These are phyloP conservation scores for Psilopsiagon aymara DNA, from an alignment of 2,113 vertebrate species.

Conservation along the genomic window DNA sequence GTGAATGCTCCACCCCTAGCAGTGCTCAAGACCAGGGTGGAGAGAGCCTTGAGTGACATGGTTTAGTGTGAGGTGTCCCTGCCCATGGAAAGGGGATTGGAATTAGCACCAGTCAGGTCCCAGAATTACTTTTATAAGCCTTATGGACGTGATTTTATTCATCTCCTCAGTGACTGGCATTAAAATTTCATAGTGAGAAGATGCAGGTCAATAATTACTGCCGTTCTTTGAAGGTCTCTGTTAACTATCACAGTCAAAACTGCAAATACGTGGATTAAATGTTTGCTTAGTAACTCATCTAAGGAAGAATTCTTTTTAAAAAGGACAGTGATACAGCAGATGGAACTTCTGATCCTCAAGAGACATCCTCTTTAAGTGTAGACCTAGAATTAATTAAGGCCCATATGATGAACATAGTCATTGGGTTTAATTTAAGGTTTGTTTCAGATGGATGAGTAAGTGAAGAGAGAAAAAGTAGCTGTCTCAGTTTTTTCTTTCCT, in stretches of 20 bases:
- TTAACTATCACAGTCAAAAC: slow-evolving; percentile 40
- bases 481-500: background rate
- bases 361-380: background rate
- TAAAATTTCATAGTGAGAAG: slow-evolving; percentile 48
- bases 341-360: background rate
- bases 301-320: background rate
- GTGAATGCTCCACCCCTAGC: too few relatives aligned
- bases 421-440: background rate
- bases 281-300: background rate
- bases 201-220: slow-evolving; percentile 6
- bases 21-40: too few relatives aligned
- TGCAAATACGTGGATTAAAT: slow-evolving; percentile 38
- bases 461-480: background rate
- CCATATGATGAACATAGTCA: background rate
- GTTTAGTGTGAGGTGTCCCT: too few relatives aligned
- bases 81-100: too few relatives aligned
- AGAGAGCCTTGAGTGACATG: too few relatives aligned
- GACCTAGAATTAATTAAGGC: background rate
- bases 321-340: background rate
- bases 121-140: background rate
- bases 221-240: slow-evolving; percentile 11
- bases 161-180: slow-evolving; percentile 45
- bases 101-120: background rate
- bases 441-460: background rate
- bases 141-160: slow-evolving; percentile 48